These are phyloP conservation scores for Zingel zingel DNA, from an alignment of 2,113 vertebrate species.

Conservation along the genomic window DNA sequence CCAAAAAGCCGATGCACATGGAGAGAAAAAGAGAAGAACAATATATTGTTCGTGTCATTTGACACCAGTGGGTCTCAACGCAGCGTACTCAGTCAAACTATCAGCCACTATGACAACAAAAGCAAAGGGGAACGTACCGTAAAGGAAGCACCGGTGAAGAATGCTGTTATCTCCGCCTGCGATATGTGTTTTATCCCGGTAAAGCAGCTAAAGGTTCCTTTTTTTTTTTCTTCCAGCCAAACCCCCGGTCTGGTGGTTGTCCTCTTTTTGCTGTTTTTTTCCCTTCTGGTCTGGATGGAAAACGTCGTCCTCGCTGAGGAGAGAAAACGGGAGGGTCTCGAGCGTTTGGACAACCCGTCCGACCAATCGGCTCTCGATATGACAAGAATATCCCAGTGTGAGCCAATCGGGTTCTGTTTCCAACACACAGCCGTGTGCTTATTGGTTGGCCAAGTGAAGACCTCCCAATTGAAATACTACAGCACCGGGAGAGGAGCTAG, in stretches of 20 bases:
- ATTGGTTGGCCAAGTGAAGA: slow-evolving; percentile 39
- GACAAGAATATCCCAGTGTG: not conserved
- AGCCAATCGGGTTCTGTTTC: slow-evolving; percentile 41
- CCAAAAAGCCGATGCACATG: not conserved
- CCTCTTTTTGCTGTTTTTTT: slow-evolving; percentile 32
- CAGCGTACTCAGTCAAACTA: slow-evolving; percentile 48
- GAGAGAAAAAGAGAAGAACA: not conserved
- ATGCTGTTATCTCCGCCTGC: not conserved
- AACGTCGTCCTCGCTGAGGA: slow-evolving; percentile 44
- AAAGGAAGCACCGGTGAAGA: not conserved
- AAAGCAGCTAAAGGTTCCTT: slow-evolving; percentile 1
- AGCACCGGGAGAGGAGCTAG: slow-evolving; percentile 17
- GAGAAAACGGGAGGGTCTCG: slow-evolving; percentile 38
- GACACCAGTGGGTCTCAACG: slow-evolving; percentile 61
- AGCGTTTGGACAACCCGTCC: not conserved
- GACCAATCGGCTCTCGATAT: slow-evolving; percentile 53
- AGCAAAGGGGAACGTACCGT: slow-evolving; percentile 57
- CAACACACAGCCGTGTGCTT: not conserved
- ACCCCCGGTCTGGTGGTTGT: slow-evolving; percentile 9
- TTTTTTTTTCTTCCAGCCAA: not conserved
- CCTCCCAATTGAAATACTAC: slow-evolving; percentile 52
- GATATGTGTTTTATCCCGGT: not conserved
- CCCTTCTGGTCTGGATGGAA: slow-evolving; percentile 40
- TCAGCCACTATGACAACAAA: slow-evolving; percentile 19
- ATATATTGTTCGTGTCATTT: slow-evolving; percentile 47